These are phyloP conservation scores for Diacarnus erythraeanus DNA, from an alignment of 37 sponge, comb jelly and placozoan genomes.

Conservation along the genomic window DNA sequence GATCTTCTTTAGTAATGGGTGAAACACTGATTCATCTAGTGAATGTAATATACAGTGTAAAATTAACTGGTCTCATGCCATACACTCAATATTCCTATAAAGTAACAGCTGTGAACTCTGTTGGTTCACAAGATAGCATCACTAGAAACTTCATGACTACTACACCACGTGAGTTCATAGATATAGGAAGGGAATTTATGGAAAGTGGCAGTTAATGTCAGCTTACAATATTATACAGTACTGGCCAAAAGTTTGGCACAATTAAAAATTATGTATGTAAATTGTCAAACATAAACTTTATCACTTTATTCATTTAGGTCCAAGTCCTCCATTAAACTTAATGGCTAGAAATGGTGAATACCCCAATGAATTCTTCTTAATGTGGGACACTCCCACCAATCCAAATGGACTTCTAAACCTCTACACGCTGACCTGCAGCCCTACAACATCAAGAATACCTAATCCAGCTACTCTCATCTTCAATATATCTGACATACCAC, in stretches of 20 bases:
- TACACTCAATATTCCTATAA: slow-evolving; percentile 30
- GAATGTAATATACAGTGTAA: neutral
- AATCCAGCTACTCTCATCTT: neutral
- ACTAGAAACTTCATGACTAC: slow-evolving; percentile 14
- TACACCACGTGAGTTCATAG: neutral
- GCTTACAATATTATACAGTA: too few relatives aligned
- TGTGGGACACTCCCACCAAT: neutral
- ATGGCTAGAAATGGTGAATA: neutral
- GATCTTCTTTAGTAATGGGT: neutral
- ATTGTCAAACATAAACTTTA: too few relatives aligned
- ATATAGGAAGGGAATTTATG: too few relatives aligned
- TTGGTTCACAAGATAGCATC: slow-evolving; percentile 9
- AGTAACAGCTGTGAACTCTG: slow-evolving; percentile 27
- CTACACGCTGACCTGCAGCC: neutral
- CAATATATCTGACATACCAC: neutral
- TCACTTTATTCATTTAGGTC: too few relatives aligned
- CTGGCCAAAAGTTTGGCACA: too few relatives aligned
- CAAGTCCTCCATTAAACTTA: slow-evolving; percentile 7
- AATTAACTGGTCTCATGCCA: slow-evolving; percentile 28
- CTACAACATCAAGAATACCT: neutral
- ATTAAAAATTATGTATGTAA: too few relatives aligned
- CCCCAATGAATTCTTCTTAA: slow-evolving; percentile 2
- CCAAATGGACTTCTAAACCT: neutral
- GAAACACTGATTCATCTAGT: too few relatives aligned
- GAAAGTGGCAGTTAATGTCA: too few relatives aligned